These are phyloP conservation scores for Oryzias woworae DNA, from an alignment of 2,113 vertebrate species.

Conservation along the genomic window DNA sequence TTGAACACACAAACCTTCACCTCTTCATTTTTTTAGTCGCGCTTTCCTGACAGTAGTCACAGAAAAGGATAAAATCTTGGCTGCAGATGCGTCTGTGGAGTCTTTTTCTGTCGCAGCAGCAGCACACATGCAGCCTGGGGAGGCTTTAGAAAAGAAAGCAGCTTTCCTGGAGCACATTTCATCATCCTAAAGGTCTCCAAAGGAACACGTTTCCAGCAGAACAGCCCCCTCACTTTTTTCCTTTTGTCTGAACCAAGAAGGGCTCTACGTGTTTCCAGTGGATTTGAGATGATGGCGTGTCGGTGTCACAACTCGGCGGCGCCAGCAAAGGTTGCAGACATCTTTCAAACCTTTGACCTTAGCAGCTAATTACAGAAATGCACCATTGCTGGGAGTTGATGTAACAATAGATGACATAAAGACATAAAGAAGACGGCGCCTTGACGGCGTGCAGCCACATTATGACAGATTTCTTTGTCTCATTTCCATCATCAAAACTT, in stretches of 20 bases:
- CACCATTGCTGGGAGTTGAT: slow-evolving; percentile 9
- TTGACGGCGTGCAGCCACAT: slow-evolving; percentile 26
- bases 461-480: slow-evolving; percentile 14
- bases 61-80: too few species aligned
- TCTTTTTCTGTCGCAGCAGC: too few species aligned
- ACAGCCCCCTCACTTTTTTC: too few species aligned
- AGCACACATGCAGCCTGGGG: too few species aligned
- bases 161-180: neutral
- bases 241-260: too few species aligned
- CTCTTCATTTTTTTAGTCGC: too few species aligned
- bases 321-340: slow-evolving; percentile 16
- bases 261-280: too few species aligned
- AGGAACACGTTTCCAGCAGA: neutral
- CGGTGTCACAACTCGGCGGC: neutral
- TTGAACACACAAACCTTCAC: too few species aligned
- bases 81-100: too few species aligned
- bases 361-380: slow-evolving; percentile 30
- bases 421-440: slow-evolving; percentile 31
- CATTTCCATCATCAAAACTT: slow-evolving; percentile 23
- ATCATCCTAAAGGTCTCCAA: neutral
- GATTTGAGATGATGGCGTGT: neutral
- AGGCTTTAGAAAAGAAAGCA: too few species aligned
- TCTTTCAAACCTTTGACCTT: slow-evolving; percentile 16
- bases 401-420: slow-evolving; percentile 10
- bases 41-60: too few species aligned